A percentile compares a stretch with the other conserved stretches of the same genome.
phyloP scores from a whole-genome alignment of 2,888 invertebrate species.

The Auanema freiburgensis region DNA sequence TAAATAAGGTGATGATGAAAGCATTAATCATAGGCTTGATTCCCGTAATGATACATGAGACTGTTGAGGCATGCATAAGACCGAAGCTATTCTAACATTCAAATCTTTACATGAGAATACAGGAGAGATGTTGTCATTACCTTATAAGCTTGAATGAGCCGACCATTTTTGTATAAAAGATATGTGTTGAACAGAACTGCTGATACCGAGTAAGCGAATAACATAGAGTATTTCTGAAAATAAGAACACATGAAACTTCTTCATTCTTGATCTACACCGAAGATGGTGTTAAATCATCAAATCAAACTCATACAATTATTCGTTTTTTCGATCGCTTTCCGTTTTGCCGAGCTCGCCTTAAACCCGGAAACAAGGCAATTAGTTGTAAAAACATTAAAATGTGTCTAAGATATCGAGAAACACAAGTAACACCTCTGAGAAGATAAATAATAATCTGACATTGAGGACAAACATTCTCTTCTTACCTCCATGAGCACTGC shows the following conservation, averaged over 20 bases:
- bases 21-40: constrained; percentile 56
- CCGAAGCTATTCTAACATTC: constrained; percentile 44
- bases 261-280: neutral
- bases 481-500: constrained; percentile 43
- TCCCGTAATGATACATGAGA: constrained; percentile 55
- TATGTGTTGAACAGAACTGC: constrained; percentile 49
- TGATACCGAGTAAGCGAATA: constrained; percentile 32
- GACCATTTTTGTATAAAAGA: constrained; percentile 42
- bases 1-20: constrained; percentile 46
- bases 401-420: constrained; percentile 45
- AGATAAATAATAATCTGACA: constrained; percentile 9
- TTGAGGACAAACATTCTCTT: neutral
- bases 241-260: neutral
- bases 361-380: constrained; percentile 47
- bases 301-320: constrained; percentile 5
- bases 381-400: constrained; percentile 42
- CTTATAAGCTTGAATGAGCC: constrained; percentile 37
- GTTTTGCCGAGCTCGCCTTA: constrained; percentile 20
- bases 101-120: neutral
- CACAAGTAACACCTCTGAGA: constrained; percentile 45
- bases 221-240: constrained; percentile 33
- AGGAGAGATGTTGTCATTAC: constrained; percentile 11
- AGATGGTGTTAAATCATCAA: constrained; percentile 1
- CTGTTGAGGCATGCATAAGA: constrained; percentile 55
- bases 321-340: constrained; percentile 9